phyloP scores from a whole-genome alignment of 2,113 vertebrate genomes.

The Dromas ardeola region DNA sequence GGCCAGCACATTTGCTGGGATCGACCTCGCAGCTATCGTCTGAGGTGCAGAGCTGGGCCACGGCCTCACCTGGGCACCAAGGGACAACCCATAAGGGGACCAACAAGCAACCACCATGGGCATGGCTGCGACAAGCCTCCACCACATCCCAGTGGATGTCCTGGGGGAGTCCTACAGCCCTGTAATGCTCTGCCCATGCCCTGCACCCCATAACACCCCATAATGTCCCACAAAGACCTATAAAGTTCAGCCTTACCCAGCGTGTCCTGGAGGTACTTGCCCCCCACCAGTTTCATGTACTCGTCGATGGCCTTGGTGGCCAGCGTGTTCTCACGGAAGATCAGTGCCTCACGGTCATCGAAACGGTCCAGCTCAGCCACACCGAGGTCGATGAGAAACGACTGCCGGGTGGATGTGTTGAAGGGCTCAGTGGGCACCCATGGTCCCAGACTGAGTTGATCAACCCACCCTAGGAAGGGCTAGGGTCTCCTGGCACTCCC shows the following conservation, averaged over 20 bases:
- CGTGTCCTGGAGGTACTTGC: constrained; percentile 91
- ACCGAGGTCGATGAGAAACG: constrained; percentile 89
- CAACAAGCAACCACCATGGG: accelerated
- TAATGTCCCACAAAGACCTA: neutral
- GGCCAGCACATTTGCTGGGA: constrained; percentile 79
- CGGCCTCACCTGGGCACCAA: constrained; percentile 78
- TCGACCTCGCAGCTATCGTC: constrained; percentile 88
- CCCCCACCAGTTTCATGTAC: constrained; percentile 96
- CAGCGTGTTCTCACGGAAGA: constrained; percentile 94
- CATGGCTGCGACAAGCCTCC: neutral
- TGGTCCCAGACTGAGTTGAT: neutral
- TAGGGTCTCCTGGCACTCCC: too few species aligned
- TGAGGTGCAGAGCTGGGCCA: constrained; percentile 78
- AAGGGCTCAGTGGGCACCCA: neutral
- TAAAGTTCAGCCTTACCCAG: constrained; percentile 72
- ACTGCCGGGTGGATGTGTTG: constrained; percentile 46
- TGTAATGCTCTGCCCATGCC: neutral
- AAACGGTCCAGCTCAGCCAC: constrained; percentile 85
- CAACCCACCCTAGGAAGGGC: neutral
- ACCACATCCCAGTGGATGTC: neutral
- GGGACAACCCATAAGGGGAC: neutral
- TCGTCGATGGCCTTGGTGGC: constrained; percentile 96
- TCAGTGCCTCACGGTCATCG: constrained; percentile 86
- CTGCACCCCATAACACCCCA: neutral
- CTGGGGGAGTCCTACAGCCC: neutral